A percentile compares a stretch with the other conserved stretches of the same genome.
These are phyloP conservation scores for Apteryx owenii DNA, from an alignment of 2,113 vertebrate genomes.

Conservation along the genomic window DNA sequence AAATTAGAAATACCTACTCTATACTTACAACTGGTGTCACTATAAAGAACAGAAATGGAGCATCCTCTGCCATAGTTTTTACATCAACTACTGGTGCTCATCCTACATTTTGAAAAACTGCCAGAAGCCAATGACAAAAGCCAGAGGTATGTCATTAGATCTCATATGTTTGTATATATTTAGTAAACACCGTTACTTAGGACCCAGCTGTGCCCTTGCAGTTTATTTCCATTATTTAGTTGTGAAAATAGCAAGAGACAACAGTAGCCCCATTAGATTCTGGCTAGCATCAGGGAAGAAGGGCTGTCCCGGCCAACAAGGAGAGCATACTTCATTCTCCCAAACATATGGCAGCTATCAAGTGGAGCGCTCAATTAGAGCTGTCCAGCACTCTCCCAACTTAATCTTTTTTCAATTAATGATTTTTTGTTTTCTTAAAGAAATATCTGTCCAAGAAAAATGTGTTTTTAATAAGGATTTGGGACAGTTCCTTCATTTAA, in stretches of 20 bases:
- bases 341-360: slow-evolving; percentile 29
- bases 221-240: not conserved
- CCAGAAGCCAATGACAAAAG: not conserved
- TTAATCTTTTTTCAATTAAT: not conserved
- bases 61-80: not conserved
- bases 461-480: not conserved
- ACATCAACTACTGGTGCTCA: not conserved
- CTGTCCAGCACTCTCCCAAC: not conserved
- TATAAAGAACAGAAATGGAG: not conserved
- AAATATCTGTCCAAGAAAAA: slow-evolving; percentile 1
- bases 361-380: not conserved
- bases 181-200: not conserved
- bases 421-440: not conserved
- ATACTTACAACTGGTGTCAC: not conserved
- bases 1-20: not conserved
- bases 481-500: not conserved
- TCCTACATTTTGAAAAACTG: not conserved
- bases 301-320: not conserved
- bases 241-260: not conserved
- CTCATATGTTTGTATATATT: not conserved
- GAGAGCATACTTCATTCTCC: not conserved
- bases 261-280: not conserved
- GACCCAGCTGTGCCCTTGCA: not conserved
- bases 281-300: not conserved
- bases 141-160: not conserved